Percentiles rank a stretch among this genome's conserved stretches.
Conservation (phyloP, 2,888 invertebrate genomes). For the Eulithis prunata region DNA sequence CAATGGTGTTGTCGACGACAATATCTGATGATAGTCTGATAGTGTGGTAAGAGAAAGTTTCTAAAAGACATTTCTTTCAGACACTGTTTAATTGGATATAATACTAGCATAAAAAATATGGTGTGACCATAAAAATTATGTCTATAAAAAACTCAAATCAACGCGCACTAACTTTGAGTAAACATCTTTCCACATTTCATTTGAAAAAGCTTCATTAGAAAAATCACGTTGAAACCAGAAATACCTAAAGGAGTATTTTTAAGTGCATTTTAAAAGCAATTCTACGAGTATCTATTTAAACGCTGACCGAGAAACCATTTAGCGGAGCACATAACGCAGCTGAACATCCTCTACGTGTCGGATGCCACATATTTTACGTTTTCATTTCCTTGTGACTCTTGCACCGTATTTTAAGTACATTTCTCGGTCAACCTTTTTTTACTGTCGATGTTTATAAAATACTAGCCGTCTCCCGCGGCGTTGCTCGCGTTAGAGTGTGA, state of each 20-base stretch:
- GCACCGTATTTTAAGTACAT: constrained; percentile 4
- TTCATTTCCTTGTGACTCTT: constrained; percentile 33
- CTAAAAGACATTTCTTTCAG: too few relatives aligned
- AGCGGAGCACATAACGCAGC: constrained; percentile 28
- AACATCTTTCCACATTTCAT: not conserved
- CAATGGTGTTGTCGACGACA: too few relatives aligned
- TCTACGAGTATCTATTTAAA: constrained; percentile 23
- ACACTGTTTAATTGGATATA: too few relatives aligned
- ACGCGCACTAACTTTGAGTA: not conserved
- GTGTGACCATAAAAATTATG: not conserved
- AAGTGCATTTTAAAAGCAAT: constrained; percentile 18
- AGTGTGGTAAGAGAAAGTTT: too few relatives aligned
- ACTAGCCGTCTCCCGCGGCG: too few relatives aligned
- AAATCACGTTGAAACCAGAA: constrained; percentile 1
- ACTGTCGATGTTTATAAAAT: too few relatives aligned
- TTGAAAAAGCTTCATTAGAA: not conserved
- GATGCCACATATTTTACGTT: constrained; percentile 36
- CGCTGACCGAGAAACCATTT: constrained; percentile 31
- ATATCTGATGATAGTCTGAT: too few relatives aligned
- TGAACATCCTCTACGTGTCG: constrained; percentile 30
- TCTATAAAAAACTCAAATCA: not conserved
- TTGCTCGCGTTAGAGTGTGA: too few relatives aligned
- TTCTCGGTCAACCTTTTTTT: not conserved
- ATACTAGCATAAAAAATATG: too few relatives aligned
- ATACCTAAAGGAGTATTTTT: constrained; percentile 13